Conservation (phyloP, 2,113 vertebrate species). For the Hyaena hyaena region DNA sequence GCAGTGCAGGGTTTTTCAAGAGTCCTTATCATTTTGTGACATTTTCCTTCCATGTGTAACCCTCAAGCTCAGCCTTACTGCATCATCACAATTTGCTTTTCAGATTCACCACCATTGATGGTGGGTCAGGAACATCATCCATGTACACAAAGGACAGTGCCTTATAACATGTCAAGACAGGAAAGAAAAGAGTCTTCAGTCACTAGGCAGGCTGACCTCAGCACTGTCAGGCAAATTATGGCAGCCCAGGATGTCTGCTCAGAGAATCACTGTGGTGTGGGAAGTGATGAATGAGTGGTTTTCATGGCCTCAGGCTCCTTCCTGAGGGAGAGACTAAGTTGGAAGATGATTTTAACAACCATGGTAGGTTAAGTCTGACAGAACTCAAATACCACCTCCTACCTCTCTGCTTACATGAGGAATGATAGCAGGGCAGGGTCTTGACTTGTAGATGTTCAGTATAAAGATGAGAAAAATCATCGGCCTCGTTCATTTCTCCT, state of each 20-base stretch:
- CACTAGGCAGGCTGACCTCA: constrained; percentile 51
- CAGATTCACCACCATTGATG: background rate
- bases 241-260: constrained; percentile 10
- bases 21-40: background rate
- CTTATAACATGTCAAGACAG: background rate
- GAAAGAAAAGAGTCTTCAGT: constrained; percentile 34
- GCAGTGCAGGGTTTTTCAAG: background rate
- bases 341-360: constrained; percentile 53
- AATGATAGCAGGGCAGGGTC: background rate
- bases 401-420: background rate
- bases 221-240: constrained; percentile 57
- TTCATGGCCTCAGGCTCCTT: constrained; percentile 51
- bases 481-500: background rate
- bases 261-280: constrained; percentile 15
- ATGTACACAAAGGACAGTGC: background rate
- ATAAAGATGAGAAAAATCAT: constrained; percentile 40
- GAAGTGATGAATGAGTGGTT: constrained; percentile 52
- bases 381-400: background rate
- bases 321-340: constrained; percentile 36
- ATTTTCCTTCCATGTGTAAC: background rate
- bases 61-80: background rate
- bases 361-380: background rate
- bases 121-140: constrained; percentile 9
- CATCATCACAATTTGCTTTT: constrained; percentile 1
- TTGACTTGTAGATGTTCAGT: background rate